A percentile compares a stretch with the other conserved stretches of the same genome.
These are phyloP conservation scores for Pelusios castaneus DNA, from an alignment of 2,113 vertebrate species.

Conservation along the genomic window DNA sequence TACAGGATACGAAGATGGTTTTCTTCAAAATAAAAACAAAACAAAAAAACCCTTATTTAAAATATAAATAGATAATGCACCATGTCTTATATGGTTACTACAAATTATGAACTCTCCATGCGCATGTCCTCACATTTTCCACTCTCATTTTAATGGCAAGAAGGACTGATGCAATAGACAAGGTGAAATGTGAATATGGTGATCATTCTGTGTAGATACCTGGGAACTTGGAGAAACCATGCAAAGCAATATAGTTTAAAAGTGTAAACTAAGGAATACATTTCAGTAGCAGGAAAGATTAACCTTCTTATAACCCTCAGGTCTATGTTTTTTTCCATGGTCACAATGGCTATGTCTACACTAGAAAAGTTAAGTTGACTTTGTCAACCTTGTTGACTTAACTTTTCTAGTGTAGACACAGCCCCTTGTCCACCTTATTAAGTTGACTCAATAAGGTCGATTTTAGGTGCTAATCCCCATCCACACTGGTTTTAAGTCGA, in stretches of 20 bases:
- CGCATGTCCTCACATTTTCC: background rate
- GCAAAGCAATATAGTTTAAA: background rate
- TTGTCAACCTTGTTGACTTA: too few species aligned
- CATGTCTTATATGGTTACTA: background rate
- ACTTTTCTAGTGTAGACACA: too few species aligned
- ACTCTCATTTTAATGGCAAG: background rate
- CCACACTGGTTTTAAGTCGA: too few species aligned
- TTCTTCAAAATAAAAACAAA: constrained; percentile 13
- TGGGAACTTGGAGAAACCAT: background rate
- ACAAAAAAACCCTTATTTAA: too few species aligned
- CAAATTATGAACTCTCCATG: background rate
- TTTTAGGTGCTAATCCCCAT: too few species aligned
- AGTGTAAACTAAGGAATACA: rapidly evolving
- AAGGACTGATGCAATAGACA: background rate
- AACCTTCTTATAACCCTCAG: background rate
- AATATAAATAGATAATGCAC: background rate
- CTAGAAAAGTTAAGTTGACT: too few species aligned
- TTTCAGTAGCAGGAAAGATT: background rate
- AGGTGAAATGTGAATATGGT: background rate
- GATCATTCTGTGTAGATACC: background rate
- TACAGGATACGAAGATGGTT: background rate
- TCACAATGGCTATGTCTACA: too few species aligned
- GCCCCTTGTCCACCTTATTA: too few species aligned
- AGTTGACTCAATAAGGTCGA: too few species aligned
- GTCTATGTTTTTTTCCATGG: background rate